Percentiles rank a stretch among this genome's conserved stretches.
These are phyloP conservation scores for Caenorhabditis doughertyi DNA, from an alignment of 2,888 invertebrate species.

Conservation along the genomic window DNA sequence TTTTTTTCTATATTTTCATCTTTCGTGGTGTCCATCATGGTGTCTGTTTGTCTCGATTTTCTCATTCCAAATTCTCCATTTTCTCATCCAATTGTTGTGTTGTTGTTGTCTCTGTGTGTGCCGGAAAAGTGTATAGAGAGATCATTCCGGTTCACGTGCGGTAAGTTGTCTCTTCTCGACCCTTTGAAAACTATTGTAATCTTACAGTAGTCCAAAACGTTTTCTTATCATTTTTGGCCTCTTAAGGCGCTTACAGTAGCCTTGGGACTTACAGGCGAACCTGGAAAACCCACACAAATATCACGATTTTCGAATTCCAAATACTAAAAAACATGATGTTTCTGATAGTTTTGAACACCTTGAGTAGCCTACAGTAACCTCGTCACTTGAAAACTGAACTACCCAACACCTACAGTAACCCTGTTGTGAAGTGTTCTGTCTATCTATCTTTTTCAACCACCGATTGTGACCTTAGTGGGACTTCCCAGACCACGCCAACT, in stretches of 20 bases:
- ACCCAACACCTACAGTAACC: background rate
- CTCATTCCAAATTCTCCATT: background rate
- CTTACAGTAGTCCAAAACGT: background rate
- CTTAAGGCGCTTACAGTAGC: no score
- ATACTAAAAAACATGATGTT: no score
- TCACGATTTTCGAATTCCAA: no score
- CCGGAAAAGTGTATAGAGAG: background rate
- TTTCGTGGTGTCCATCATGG: background rate
- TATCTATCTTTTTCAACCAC: background rate
- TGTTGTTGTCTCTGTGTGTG: conserved; percentile 20
- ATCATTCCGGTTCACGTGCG: conserved; percentile 39
- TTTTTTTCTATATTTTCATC: background rate
- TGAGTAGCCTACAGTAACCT: background rate
- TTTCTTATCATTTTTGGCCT: no score
- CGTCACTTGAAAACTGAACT: background rate
- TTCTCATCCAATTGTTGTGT: conserved; percentile 9
- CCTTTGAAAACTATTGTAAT: no score
- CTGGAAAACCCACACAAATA: no score
- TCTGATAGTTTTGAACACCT: background rate
- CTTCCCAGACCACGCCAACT: background rate
- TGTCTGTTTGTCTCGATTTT: conserved; percentile 8
- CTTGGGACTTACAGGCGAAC: no score
- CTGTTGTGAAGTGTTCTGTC: conserved; percentile 5
- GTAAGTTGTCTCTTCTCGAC: conserved; percentile 39
- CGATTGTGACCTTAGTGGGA: background rate